Percentiles rank a stretch among this genome's conserved stretches.
Evolutionary conservation across 2,888 invertebrate genomes (phyloP).

Genomic region (Cremastinae sp.): DNA sequence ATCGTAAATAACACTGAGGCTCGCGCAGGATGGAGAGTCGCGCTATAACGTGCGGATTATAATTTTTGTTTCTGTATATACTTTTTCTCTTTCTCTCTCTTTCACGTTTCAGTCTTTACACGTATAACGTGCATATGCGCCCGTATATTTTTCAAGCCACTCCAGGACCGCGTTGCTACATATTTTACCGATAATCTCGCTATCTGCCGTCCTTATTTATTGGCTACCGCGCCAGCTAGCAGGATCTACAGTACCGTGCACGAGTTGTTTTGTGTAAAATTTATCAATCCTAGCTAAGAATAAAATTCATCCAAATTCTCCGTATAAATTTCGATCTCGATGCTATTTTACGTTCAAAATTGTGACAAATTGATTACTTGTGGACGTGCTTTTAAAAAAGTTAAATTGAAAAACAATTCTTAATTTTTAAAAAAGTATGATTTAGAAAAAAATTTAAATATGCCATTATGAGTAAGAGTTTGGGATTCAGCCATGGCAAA

Average conservation of each 20-base stretch:
- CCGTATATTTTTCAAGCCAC: background rate
- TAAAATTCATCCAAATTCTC: too few species aligned
- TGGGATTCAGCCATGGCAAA: too few species aligned
- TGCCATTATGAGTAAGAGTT: too few species aligned
- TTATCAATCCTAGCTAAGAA: background rate
- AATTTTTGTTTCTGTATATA: slow-evolving; percentile 28
- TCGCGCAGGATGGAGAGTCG: slow-evolving; percentile 21
- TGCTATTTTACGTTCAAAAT: too few species aligned
- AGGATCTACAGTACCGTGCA: slow-evolving; percentile 28
- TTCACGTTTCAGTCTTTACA: slow-evolving; percentile 24
- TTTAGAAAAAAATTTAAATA: too few species aligned
- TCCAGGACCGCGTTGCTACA: slow-evolving; percentile 59
- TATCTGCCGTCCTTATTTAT: slow-evolving; percentile 65
- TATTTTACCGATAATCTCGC: slow-evolving; percentile 66
- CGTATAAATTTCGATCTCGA: too few species aligned
- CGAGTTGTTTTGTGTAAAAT: slow-evolving; percentile 13
- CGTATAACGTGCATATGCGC: too few species aligned
- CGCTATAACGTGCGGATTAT: slow-evolving; percentile 47
- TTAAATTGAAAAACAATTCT: too few species aligned
- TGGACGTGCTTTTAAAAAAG: too few species aligned
- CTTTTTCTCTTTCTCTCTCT: slow-evolving; percentile 14
- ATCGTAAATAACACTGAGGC: slow-evolving; percentile 50
- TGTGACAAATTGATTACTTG: too few species aligned
- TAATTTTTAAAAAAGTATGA: too few species aligned
- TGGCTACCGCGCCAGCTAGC: slow-evolving; percentile 59